These are phyloP conservation scores for Melolontha melolontha DNA, from an alignment of 2,888 invertebrate genomes.

Conservation along the genomic window DNA sequence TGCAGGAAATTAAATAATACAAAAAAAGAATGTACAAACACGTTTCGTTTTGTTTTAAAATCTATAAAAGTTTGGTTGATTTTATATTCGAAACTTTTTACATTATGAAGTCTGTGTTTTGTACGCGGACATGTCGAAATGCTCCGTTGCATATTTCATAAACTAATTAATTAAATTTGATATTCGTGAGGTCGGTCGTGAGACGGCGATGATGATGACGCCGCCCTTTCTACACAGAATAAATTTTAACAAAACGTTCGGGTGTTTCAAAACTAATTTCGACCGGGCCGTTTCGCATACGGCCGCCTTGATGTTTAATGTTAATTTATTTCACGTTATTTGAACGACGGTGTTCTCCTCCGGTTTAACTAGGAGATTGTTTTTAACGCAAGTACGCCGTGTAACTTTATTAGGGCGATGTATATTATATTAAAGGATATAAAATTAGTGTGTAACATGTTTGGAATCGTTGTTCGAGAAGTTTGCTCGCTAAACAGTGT, in stretches of 20 bases:
- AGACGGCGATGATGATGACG: not conserved
- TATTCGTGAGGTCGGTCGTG: not conserved
- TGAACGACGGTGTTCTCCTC: not conserved
- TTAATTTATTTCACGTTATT: conserved; percentile 19
- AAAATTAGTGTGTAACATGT: conserved; percentile 5
- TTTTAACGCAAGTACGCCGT: conserved; percentile 8
- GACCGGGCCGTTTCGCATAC: conserved; percentile 14
- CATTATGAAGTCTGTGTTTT: too few species aligned
- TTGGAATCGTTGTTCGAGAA: not conserved
- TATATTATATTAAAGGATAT: conserved; percentile 5
- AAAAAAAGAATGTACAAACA: too few species aligned
- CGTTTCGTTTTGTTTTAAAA: too few species aligned
- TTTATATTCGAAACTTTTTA: too few species aligned
- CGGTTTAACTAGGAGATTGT: conserved; percentile 13
- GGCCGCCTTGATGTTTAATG: conserved; percentile 17
- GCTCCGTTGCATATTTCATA: conserved; percentile 2
- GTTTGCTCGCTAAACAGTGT: too few species aligned
- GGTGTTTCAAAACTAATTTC: conserved; percentile 30
- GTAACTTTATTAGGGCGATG: conserved; percentile 20
- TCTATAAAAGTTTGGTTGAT: too few species aligned
- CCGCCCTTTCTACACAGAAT: not conserved
- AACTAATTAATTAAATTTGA: conserved; percentile 14
- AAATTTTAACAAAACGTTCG: conserved; percentile 17
- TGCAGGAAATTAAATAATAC: too few species aligned
- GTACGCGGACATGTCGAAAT: not conserved